Base-by-base conservation (phyloP, 2,888 invertebrate genomes). In the Eristalis arbustorum region DNA sequence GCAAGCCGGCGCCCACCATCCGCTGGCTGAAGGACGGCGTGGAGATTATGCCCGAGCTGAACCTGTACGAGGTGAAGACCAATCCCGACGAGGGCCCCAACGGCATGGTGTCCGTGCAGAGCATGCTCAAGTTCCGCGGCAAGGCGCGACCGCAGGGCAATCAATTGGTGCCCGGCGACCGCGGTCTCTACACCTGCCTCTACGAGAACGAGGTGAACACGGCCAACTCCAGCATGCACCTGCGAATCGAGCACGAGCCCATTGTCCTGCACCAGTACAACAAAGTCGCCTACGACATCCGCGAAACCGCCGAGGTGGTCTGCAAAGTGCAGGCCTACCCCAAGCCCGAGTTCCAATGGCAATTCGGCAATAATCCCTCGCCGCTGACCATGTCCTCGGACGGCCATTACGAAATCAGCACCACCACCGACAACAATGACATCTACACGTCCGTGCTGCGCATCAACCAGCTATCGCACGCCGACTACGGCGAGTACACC, bases 261-360 rank as follows among this genome's bases (percentile, higher is more conserved):
- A 97, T 98, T 89, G 95, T 96, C 34, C 94, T 98, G 49, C 96
- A 96, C 91, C 96, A 96, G 90, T 96, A 97, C 92, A 96, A 96
- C 90, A 97, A 97, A 93, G 98, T 98, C 0, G 98, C 98, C 0
- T 97, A 96, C 91, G 97, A 98, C 91, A 93, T 96, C 6, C 94
- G 95, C 82, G 98, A 98, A 92, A 96, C 96, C 0, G 98, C 98
- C 0, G 96, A 97, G 92, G 96, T 98, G 28, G 95, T 96, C 0
- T 98, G 98, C 92, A 95, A 96, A 90, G 97, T 98, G 14, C 97
- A 97, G 91, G 97, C 98, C 0, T 98, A 97, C 92, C 98, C 98
- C 0, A 96, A 97, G 90, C 98, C 98, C 0, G 97, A 97, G 91
- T 98, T 98, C 92, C 97, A 98, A 90, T 98, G 98, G 98, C 96